phyloP scores from a whole-genome alignment of 2,797 vertebrate genomes.

The Pseudochaenichthys georgianus region DNA sequence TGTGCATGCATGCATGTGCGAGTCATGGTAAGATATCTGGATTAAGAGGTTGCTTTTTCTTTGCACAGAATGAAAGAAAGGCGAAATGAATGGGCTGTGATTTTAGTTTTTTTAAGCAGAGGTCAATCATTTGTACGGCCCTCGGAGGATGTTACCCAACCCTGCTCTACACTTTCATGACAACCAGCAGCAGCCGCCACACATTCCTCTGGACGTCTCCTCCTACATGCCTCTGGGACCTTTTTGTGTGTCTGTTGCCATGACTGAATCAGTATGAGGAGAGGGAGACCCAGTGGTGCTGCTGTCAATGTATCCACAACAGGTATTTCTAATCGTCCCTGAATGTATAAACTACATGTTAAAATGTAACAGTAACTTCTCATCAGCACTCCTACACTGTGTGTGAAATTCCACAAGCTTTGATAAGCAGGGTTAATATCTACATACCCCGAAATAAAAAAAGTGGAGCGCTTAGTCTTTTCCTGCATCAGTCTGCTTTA shows the following conservation, averaged over 20 bases:
- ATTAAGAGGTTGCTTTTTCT: too few species aligned
- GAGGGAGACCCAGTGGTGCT: conserved; percentile 19
- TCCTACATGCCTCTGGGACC: conserved; percentile 30
- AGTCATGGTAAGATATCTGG: too few species aligned
- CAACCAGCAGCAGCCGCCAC: conserved; percentile 53
- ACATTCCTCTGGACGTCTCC: conserved; percentile 59
- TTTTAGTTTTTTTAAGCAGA: too few species aligned
- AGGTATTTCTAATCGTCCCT: conserved; percentile 66
- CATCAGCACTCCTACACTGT: conserved; percentile 1
- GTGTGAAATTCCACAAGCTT: not conserved
- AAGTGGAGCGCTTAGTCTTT: not conserved
- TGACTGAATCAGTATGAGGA: conserved; percentile 25
- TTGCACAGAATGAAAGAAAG: too few species aligned
- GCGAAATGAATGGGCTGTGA: too few species aligned
- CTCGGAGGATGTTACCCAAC: too few species aligned
- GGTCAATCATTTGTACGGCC: too few species aligned
- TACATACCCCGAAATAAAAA: not conserved
- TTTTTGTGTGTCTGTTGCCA: conserved; percentile 27
- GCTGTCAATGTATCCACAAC: conserved; percentile 54
- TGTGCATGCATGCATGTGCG: too few species aligned
- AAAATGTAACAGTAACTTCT: conserved; percentile 8
- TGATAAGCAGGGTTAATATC: conserved; percentile 4
- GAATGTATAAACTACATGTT: conserved; percentile 3
- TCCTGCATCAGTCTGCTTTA: not conserved
- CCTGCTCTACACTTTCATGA: conserved; percentile 47